Evolutionary conservation across 2,113 vertebrate species (phyloP), one percentile per base, ranked within the genome.

Genomic region (Rhabdornis inornatus): DNA sequence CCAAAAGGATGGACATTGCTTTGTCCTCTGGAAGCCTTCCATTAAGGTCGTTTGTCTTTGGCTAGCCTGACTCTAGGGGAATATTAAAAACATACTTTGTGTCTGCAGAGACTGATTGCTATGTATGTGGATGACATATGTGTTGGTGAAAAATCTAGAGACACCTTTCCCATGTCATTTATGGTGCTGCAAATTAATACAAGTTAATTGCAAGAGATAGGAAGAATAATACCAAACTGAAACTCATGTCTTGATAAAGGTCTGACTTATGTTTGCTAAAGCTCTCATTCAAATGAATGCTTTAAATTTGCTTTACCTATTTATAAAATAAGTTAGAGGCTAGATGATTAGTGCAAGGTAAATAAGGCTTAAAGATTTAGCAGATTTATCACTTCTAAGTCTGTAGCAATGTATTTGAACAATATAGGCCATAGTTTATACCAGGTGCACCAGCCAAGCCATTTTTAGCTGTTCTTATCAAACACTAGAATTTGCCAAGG

Each of bases 21-120:
- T 80, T 78, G 76, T 88, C 86, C 86, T 94, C 87, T 91, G 80
- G 74, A 95, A 90, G 52, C 42, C 44, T 94, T 88, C 87, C 64
- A 83, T 92, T 64, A 47, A 60, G 28, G 60, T 37, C 2, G 50
- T 92, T 94, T 83, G 25, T 95, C 92, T 92, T 78, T 71, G 42
- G 79, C 35, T 59, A 56, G 68, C 39, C 60, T 80, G 87, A 61
- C 87, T 75, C 39, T 11, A 60, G 71, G 25, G 18, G 64, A 89
- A 86, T 94, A 85, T 86, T 92, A 86, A 94, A 87, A 95, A 45
- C 63, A 59, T 49, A 56, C 47, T 92, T 87, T 57, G 23, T 39
- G 16, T 60, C 61, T 94, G 49, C 50, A 63, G 75, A 82, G 55
- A 42, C 57, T 35, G 44, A 91, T 28, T 72, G 30, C 33, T 77